These are phyloP conservation scores for Oscheius sp. DNA, from an alignment of 2,888 invertebrate species.

Conservation along the genomic window DNA sequence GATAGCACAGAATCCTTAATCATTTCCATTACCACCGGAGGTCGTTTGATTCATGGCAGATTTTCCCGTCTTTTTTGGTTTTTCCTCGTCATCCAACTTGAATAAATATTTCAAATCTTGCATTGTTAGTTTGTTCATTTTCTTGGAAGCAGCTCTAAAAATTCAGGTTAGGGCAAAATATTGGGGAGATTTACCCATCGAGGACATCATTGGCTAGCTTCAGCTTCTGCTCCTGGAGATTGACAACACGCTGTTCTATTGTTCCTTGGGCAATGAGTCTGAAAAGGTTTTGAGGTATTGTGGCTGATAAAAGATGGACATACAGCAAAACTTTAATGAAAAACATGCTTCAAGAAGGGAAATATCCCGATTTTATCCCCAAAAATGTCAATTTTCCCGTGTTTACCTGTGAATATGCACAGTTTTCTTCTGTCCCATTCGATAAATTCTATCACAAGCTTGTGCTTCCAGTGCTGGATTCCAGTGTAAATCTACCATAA, in stretches of 20 bases:
- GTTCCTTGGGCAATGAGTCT: constrained; percentile 86
- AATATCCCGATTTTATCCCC: too few relatives aligned
- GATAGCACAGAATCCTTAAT: too few relatives aligned
- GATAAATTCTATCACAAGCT: constrained; percentile 91
- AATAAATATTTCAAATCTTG: neutral
- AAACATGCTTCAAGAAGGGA: too few relatives aligned
- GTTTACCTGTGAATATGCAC: constrained; percentile 85
- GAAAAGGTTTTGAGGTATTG: constrained; percentile 33
- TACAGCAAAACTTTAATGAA: too few relatives aligned
- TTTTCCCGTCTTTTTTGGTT: too few relatives aligned
- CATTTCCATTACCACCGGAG: too few relatives aligned
- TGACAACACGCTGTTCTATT: constrained; percentile 87
- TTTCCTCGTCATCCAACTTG: neutral
- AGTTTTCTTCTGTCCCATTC: constrained; percentile 86
- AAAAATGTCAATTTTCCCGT: too few relatives aligned
- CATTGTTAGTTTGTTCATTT: constrained; percentile 62
- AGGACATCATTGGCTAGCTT: constrained; percentile 79
- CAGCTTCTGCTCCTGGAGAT: constrained; percentile 85
- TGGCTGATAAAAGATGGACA: too few relatives aligned
- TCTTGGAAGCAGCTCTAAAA: constrained; percentile 52
- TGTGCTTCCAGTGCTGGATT: constrained; percentile 86
- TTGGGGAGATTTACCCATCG: constrained; percentile 53
- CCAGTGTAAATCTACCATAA: constrained; percentile 91
- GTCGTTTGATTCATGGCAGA: too few relatives aligned
- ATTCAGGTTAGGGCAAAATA: too few relatives aligned